These are phyloP conservation scores for Scaptomyza parva DNA, from an alignment of 2,888 invertebrate species.

Conservation along the genomic window DNA sequence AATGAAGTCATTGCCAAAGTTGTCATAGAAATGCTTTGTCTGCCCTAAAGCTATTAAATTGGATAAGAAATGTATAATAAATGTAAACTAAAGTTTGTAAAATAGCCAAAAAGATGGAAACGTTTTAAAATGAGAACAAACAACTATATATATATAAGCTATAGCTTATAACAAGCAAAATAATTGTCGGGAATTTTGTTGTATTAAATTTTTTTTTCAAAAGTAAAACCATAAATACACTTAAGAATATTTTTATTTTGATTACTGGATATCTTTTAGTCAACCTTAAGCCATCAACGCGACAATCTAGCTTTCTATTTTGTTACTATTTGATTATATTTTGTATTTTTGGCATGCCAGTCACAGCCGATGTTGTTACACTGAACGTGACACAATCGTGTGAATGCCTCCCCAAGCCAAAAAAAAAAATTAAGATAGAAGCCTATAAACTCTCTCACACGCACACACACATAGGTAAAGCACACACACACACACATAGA, in stretches of 20 bases:
- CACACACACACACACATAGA: conserved; percentile 3
- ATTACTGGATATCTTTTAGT: conserved; percentile 6
- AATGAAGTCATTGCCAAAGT: conserved; percentile 70
- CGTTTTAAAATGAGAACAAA: neutral
- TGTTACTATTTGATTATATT: conserved; percentile 36
- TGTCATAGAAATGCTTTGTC: conserved; percentile 22
- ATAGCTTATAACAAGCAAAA: neutral
- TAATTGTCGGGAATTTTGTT: too few species aligned
- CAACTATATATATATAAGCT: too few species aligned
- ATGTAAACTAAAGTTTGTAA: neutral
- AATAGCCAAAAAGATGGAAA: neutral
- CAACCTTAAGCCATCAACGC: neutral
- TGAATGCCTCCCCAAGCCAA: neutral
- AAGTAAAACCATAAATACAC: too few species aligned
- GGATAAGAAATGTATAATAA: neutral
- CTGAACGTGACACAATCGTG: conserved; percentile 50
- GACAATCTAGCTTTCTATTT: conserved; percentile 26
- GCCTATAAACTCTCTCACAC: neutral
- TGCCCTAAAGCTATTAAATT: conserved; percentile 6
- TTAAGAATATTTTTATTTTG: neutral
- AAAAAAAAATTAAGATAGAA: neutral
- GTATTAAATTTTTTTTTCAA: too few species aligned
- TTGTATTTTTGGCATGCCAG: conserved; percentile 66
- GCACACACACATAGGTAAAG: too few species aligned
- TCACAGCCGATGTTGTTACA: conserved; percentile 58